A percentile compares a stretch with the other conserved stretches of the same genome.
Conservation (phyloP, 2,113 vertebrate species). For the Suricata suricatta region DNA sequence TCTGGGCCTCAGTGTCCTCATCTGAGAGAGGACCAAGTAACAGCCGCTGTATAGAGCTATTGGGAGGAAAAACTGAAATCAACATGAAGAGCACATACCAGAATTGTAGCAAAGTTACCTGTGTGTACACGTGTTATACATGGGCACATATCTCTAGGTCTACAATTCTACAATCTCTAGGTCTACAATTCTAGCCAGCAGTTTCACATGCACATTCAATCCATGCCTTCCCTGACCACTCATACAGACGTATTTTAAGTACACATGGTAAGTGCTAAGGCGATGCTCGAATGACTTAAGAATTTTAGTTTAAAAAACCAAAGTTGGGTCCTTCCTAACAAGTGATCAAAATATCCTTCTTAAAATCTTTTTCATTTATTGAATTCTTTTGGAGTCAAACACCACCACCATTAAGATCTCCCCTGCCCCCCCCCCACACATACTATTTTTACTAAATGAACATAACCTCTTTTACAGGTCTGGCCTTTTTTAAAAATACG, state of each 20-base stretch:
- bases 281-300: neutral
- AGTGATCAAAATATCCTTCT: neutral
- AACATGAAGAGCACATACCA: neutral
- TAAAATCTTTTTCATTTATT: neutral
- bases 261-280: neutral
- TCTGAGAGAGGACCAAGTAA: neutral
- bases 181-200: neutral
- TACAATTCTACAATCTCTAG: neutral
- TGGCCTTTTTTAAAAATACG: neutral
- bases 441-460: neutral
- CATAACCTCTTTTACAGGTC: neutral
- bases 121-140: too few relatives aligned
- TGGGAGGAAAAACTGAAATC: neutral
- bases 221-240: neutral
- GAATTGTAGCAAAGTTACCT: neutral
- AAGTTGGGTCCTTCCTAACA: neutral
- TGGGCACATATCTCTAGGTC: neutral
- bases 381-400: neutral
- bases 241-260: neutral
- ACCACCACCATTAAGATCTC: neutral
- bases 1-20: neutral
- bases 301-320: neutral
- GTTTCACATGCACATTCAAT: neutral
- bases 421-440: neutral
- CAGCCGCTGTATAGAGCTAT: neutral